Evolutionary conservation across 2,113 vertebrate genomes (phyloP).

Genomic region (Gallinago media): DNA sequence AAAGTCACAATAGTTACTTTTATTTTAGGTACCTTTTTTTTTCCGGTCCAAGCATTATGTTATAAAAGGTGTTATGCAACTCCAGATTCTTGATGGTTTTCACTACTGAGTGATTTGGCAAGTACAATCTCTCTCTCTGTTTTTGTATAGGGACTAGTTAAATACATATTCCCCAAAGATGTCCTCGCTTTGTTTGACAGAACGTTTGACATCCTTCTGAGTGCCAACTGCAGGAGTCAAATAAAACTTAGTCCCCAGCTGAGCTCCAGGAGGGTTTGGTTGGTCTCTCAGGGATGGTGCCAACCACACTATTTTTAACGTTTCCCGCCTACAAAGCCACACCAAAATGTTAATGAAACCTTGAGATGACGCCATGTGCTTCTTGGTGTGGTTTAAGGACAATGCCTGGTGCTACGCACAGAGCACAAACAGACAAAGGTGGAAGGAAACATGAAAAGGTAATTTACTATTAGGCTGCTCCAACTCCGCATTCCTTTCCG

Average conservation of each 20-base stretch:
- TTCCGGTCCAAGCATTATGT: slow-evolving; percentile 16
- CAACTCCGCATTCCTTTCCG: not conserved
- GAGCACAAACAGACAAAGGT: not conserved
- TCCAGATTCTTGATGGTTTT: not conserved
- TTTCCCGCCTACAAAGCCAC: slow-evolving; percentile 24
- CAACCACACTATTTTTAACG: not conserved
- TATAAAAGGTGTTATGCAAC: slow-evolving; percentile 23
- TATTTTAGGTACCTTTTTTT: slow-evolving; percentile 19
- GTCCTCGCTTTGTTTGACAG: not conserved
- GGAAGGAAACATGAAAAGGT: slow-evolving; percentile 18
- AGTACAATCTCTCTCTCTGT: not conserved
- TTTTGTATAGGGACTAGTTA: not conserved
- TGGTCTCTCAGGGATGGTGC: not conserved
- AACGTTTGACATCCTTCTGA: not conserved
- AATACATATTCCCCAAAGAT: not conserved
- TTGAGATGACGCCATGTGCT: not conserved
- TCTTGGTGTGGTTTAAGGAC: not conserved
- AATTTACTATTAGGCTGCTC: not conserved
- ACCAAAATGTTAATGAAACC: not conserved
- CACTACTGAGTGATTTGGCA: not conserved
- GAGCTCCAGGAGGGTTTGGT: not conserved
- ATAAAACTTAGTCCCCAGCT: not conserved
- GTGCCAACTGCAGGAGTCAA: not conserved
- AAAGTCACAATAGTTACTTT: not conserved
- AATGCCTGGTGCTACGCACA: not conserved